Base-by-base conservation (phyloP, 2,113 vertebrate genomes). In the Speoplatyrhinus poulsoni region DNA sequence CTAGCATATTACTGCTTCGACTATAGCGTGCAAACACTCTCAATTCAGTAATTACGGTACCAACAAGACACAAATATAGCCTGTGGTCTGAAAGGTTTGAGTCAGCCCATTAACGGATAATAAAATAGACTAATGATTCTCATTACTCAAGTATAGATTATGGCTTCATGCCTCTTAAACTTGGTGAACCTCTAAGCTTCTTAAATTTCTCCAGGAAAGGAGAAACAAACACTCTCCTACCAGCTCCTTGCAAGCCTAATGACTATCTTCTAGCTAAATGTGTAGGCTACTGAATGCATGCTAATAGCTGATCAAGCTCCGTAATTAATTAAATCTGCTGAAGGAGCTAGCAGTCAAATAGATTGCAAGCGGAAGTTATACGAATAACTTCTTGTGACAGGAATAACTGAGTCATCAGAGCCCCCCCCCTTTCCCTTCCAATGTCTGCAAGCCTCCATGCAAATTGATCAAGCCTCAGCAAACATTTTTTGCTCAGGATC, bases 31-130 rank as follows among this genome's bases (percentile, higher is more conserved):
- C 75, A 50, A 2, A 15, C 16, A 16, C 41, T 46, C 12, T 64
- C 47, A 76, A 74, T 83, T 77, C 53, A 54, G 75, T 69, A 66
- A 83, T 83, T 77, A 85, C 69, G 65, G 79, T 69, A 80, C 73
- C 72, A 73, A 75, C 71, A 75, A 61, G 76, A 79, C 59, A 46
- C 62, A 73, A 58, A 79, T 71, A 54, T 59, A 64, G 36, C 36
- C 36, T 41, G 5, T 19, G 12, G 57, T 75, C 65, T 58, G 62
- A 80, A 79, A 69, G 12, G 47, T 76, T 46, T 36, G 68, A 85
- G 75, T 75, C 53, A 78, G 62, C 47, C 33, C 0, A 9, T 53
- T 19, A 60, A 76, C 3, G 17, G 54, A 64, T 69, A 77, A 75
- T 73, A 67, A 80, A 81, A 75, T 58, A 73, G 46, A 80, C 67